These are phyloP conservation scores for Ataeniobius toweri DNA, from an alignment of 2,797 vertebrate species.

Conservation along the genomic window DNA sequence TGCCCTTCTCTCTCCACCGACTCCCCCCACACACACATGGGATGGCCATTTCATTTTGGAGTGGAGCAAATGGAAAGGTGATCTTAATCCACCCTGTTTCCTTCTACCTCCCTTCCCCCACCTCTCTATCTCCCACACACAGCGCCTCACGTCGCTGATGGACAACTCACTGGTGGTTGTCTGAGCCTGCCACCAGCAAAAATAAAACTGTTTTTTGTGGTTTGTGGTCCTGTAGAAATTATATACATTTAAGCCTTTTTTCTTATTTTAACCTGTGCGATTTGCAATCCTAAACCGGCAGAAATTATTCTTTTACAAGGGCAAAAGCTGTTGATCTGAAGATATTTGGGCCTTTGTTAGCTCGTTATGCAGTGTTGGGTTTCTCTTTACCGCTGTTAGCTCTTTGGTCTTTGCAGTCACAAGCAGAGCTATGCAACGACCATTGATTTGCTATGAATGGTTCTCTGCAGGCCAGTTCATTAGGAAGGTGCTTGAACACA, in stretches of 20 bases:
- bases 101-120: slow-evolving; percentile 40
- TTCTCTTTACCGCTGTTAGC: slow-evolving; percentile 49
- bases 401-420: slow-evolving; percentile 68
- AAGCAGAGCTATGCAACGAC: slow-evolving; percentile 60
- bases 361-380: slow-evolving; percentile 73
- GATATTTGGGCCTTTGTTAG: slow-evolving; percentile 56
- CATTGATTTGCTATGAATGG: slow-evolving; percentile 81
- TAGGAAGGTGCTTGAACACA: slow-evolving; percentile 60
- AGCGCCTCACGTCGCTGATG: slow-evolving; percentile 64
- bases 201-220: slow-evolving; percentile 36
- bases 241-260: slow-evolving; percentile 25
- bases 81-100: slow-evolving; percentile 80
- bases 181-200: slow-evolving; percentile 40
- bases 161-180: slow-evolving; percentile 62
- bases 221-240: slow-evolving; percentile 46
- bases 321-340: slow-evolving; percentile 28
- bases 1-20: slow-evolving; percentile 58
- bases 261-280: slow-evolving; percentile 24
- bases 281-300: slow-evolving; percentile 12
- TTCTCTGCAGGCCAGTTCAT: slow-evolving; percentile 72
- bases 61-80: slow-evolving; percentile 82
- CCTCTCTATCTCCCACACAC: slow-evolving; percentile 69
- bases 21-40: slow-evolving; percentile 78
- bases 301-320: slow-evolving; percentile 12
- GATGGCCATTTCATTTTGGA: slow-evolving; percentile 82